Evolutionary conservation across 2,797 vertebrate species (phyloP).

Genomic region (Sebastes kiyomatsui): DNA sequence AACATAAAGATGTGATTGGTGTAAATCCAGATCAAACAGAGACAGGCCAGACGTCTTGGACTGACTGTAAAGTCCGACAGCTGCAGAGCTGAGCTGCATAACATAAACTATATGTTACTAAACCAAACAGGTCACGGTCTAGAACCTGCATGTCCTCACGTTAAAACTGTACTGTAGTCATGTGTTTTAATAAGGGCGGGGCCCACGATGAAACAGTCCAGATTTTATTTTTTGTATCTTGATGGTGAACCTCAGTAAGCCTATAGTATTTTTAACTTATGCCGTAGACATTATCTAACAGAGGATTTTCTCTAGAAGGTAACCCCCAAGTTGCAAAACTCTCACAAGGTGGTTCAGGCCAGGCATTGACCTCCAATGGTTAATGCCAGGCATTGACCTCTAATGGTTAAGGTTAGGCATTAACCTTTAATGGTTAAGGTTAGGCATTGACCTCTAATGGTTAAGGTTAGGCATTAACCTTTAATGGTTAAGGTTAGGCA

Average conservation of each 20-base stretch:
- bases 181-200: neutral
- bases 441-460: too few species aligned
- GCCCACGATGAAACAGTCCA: neutral
- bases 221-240: neutral
- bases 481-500: too few species aligned
- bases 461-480: too few species aligned
- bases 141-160: neutral
- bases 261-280: too few species aligned
- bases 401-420: too few species aligned
- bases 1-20: conserved; percentile 21
- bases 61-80: conserved; percentile 31
- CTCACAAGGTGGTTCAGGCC: too few species aligned
- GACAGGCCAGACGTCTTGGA: conserved; percentile 11
- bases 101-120: neutral
- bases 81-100: conserved; percentile 29
- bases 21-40: conserved; percentile 39
- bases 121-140: conserved; percentile 14
- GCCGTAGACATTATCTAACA: neutral
- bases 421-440: too few species aligned
- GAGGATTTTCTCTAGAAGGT: neutral
- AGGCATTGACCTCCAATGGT: too few species aligned
- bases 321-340: too few species aligned
- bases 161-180: neutral
- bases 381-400: too few species aligned
- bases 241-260: neutral